Evolutionary conservation across 2,797 vertebrate species (phyloP).

Genomic region (Aphelocoma californica): DNA sequence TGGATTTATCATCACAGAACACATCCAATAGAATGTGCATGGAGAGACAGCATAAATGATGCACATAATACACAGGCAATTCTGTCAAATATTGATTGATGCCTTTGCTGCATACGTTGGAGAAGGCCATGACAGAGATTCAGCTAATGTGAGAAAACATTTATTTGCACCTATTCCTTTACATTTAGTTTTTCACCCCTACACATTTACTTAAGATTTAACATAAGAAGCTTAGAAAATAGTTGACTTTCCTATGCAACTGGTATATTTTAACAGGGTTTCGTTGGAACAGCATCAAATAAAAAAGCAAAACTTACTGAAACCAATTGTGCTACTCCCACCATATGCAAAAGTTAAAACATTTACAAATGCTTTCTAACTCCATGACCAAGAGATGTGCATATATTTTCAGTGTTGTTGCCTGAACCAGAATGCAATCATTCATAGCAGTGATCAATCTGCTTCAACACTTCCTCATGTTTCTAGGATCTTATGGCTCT

Average conservation of each 20-base stretch:
- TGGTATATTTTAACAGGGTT: neutral
- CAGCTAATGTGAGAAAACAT: neutral
- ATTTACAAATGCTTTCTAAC: neutral
- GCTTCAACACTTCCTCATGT: neutral
- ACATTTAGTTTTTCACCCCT: neutral
- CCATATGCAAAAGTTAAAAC: neutral
- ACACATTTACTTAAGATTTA: neutral
- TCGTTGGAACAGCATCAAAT: neutral
- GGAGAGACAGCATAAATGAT: neutral
- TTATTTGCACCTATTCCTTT: neutral
- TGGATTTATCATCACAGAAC: neutral
- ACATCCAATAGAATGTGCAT: neutral
- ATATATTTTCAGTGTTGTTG: neutral
- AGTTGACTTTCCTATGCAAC: neutral
- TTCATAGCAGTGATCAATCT: neutral
- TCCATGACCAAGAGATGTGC: fast-evolving
- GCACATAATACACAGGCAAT: neutral
- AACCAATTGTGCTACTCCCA: neutral
- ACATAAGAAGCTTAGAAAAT: neutral
- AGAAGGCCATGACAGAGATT: neutral
- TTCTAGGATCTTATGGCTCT: neutral
- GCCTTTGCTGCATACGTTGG: neutral
- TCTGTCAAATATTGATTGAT: neutral
- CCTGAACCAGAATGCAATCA: neutral
- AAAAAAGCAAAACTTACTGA: neutral